Evolutionary conservation across 1,140 invertebrate genomes (phyloP).

Genomic region (Panulirus ornatus): DNA sequence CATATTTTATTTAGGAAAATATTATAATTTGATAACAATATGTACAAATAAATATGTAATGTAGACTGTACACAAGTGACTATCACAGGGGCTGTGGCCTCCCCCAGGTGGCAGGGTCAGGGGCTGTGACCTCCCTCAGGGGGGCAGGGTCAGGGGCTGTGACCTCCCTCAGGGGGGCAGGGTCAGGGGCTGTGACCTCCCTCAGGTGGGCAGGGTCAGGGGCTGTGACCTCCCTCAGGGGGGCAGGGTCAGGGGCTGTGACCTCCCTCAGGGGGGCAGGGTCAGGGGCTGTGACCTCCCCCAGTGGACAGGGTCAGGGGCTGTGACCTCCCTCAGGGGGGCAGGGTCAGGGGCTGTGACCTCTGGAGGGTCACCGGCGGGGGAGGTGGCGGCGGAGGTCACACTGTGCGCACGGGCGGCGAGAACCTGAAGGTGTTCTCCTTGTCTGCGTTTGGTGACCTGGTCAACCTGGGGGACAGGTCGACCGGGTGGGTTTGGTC

Average conservation of each 20-base stretch:
- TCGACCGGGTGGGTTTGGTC: not conserved
- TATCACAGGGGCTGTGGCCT: not conserved
- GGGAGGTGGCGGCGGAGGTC: not conserved
- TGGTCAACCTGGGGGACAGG: not conserved
- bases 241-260: too few species aligned
- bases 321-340: too few species aligned
- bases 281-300: not conserved
- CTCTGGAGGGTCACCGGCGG: too few species aligned
- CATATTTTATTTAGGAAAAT: not conserved
- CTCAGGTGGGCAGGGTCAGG: not conserved
- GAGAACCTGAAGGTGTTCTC: slow-evolving; percentile 53
- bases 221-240: not conserved
- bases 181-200: too few species aligned
- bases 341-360: not conserved
- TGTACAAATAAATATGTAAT: too few species aligned
- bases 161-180: too few species aligned
- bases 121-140: too few species aligned
- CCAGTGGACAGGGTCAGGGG: not conserved
- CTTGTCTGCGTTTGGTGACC: not conserved
- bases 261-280: not conserved
- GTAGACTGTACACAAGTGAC: too few species aligned
- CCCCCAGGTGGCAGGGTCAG: not conserved
- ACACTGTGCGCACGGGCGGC: slow-evolving; percentile 47
- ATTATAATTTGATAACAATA: not conserved
- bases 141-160: not conserved